Base-by-base conservation (phyloP, 2,888 invertebrate species). In the Diloba caeruleocephala region DNA sequence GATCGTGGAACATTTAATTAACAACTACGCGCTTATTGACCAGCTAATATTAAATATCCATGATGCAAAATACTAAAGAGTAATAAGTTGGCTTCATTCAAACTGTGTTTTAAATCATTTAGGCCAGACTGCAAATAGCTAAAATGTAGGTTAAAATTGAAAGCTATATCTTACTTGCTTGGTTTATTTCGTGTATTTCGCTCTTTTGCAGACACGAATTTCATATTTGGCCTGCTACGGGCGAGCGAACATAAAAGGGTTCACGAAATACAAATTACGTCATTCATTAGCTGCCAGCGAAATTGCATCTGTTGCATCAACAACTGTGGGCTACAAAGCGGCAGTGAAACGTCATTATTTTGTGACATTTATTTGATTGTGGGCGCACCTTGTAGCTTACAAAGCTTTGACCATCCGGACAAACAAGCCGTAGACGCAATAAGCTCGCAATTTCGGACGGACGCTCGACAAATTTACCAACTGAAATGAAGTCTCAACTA, bases 381-480 rank as follows among this genome's bases (percentile, higher is more conserved):
- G 71, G 70, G 70, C 69, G 70, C 84, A 90, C 87, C 87, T 89
- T 82, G 76, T 76, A 73, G 76, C 75, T 83, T 81, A 83, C 88
- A 90, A 90, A 90, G 90, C 90, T 90, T 90, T 88, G 90, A 84
- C 85, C 80, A 76, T 70, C 71, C 76, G 73, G 59, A 84, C 87
- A 90, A 89, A 90, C 89, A 89, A 78, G 76, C 82, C 73, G 79
- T 85, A 85, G 82, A 82, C 79, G 90, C 92, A 92, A 92, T 92
- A 92, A 91, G 84, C 85, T 77, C 80, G 84, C 88, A 83, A 85
- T 90, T 90, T 88, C 82, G 84, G 85, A 81, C 80, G 83, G 81
- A 78, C 84, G 80, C 83, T 88, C 87, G 81, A 88, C 92, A 91
- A 90, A 91, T 91, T 91, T 89, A 81, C 90, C 85, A 82, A 87